phyloP scores from a whole-genome alignment of 2,888 invertebrate genomes.

The Melanotus villosus region DNA sequence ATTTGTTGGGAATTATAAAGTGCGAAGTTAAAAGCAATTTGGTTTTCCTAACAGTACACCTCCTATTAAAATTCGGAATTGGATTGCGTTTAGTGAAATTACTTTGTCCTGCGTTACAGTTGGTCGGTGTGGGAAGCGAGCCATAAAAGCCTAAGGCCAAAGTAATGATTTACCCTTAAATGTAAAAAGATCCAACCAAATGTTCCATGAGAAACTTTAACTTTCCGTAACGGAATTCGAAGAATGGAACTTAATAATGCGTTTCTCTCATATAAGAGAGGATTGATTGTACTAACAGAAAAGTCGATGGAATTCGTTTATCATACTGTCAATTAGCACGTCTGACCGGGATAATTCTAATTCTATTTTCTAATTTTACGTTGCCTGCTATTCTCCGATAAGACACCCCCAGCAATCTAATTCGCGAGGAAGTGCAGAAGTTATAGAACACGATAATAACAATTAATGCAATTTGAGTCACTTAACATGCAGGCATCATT shows the following conservation, averaged over 20 bases:
- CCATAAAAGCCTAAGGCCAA: slow-evolving; percentile 14
- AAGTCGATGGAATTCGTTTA: slow-evolving; percentile 1
- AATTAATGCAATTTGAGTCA: slow-evolving; percentile 55
- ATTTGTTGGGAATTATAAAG: slow-evolving; percentile 9
- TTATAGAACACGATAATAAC: slow-evolving; percentile 42
- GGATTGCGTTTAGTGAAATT: slow-evolving; percentile 27
- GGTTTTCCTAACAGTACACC: slow-evolving; percentile 2
- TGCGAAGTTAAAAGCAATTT: slow-evolving; percentile 15
- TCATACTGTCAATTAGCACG: not conserved
- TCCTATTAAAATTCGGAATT: slow-evolving; percentile 21
- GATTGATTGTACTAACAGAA: slow-evolving; percentile 19
- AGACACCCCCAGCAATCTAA: slow-evolving; percentile 26
- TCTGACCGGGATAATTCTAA: not conserved
- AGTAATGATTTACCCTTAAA: slow-evolving; percentile 21
- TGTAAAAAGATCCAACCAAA: slow-evolving; percentile 1
- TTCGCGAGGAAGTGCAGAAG: slow-evolving; percentile 28
- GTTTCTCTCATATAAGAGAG: slow-evolving; percentile 21
- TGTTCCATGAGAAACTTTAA: not conserved
- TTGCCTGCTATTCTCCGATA: slow-evolving; percentile 4
- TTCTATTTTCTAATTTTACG: slow-evolving; percentile 10
- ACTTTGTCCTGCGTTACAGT: slow-evolving; percentile 29
- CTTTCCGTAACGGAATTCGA: not conserved
- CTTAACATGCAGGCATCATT: slow-evolving; percentile 53
- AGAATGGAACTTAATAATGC: slow-evolving; percentile 33
- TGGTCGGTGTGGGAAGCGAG: slow-evolving; percentile 4